Evolutionary conservation across 2,797 vertebrate species (phyloP), one percentile per base, ranked within the genome.

Genomic region (Gouania willdenowi): DNA sequence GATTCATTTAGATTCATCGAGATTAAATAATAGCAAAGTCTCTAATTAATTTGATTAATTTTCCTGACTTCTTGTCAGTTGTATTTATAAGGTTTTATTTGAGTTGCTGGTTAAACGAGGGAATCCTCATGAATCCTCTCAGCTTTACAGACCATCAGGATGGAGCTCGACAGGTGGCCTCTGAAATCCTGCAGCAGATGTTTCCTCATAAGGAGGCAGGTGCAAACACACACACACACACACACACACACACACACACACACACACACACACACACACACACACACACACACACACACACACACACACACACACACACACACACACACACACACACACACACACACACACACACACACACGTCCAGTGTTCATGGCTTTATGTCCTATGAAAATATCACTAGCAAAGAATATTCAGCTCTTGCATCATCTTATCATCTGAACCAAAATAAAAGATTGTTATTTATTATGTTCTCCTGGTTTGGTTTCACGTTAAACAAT

Each of bases 171-270:
- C 74, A 81, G 78, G 66, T 81, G 82, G 76, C 63, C 59, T 45
- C 59, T 78, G 83, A 79, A 68, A 68, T 68, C 27, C 60, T 43
- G 42, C 57, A 60, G 71, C 79, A 84, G 79, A 75, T 84, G 81
- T 73, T 76, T 83, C 78, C 73, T 79, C 54, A 34, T 60, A 39
- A 49, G 41, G 75, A 63, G 65, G 79, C 81, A 82, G 78, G 75
- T 84, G 79, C 76, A 68, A 48, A 62, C 58, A 23, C 36, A 54
- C 48, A 35, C 26, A 21, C 8, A 8, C 34, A 26, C 56, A 45
- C 22, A 25, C 41, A 30, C 34, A 40, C 26, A 28, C 5, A 23
- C 33, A 16, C 24, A 5, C 33, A 16, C 21, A 36, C 36, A 58
- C 8, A 36, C 18, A 19, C 18, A 6, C 4, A n/a, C 53, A 56